A percentile compares a stretch with the other conserved stretches of the same genome.
Conservation (phyloP, 64 coral and sea anemone genomes). For the Pachyseris speciosa region DNA sequence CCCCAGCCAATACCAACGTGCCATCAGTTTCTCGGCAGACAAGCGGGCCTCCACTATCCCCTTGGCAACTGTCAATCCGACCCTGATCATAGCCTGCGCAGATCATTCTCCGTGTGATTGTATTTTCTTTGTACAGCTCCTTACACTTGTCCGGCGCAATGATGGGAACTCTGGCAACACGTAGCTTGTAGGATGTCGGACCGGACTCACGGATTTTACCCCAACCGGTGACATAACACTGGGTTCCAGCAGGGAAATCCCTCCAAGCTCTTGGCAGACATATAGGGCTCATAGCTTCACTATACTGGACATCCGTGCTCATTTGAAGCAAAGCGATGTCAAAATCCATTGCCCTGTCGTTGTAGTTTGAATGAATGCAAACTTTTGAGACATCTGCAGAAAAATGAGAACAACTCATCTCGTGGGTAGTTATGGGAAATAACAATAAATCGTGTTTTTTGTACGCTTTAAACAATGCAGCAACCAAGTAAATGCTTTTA, state of each 20-base stretch:
- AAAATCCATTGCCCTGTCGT: conserved; percentile 41
- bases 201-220: conserved; percentile 48
- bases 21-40: conserved; percentile 41
- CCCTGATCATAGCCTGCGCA: conserved; percentile 67
- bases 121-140: conserved; percentile 25
- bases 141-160: conserved; percentile 43
- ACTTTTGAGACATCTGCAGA: conserved; percentile 51
- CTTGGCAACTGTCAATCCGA: conserved; percentile 65
- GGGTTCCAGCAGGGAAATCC: not conserved
- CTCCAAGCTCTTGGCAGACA: conserved; percentile 25
- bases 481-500: too few species aligned
- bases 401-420: not conserved
- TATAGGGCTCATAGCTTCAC: conserved; percentile 51
- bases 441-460: too few species aligned
- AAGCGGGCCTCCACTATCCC: conserved; percentile 54
- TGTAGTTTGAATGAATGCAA: conserved; percentile 70
- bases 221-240: conserved; percentile 65
- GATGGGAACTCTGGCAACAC: conserved; percentile 46
- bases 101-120: conserved; percentile 56
- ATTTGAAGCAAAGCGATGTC: conserved; percentile 58
- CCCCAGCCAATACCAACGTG: conserved; percentile 25
- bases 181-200: conserved; percentile 23
- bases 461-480: too few species aligned
- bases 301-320: conserved; percentile 11
- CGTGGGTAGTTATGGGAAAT: too few species aligned